phyloP scores from a whole-genome alignment of 2,797 vertebrate genomes.

The Agapornis canus region DNA sequence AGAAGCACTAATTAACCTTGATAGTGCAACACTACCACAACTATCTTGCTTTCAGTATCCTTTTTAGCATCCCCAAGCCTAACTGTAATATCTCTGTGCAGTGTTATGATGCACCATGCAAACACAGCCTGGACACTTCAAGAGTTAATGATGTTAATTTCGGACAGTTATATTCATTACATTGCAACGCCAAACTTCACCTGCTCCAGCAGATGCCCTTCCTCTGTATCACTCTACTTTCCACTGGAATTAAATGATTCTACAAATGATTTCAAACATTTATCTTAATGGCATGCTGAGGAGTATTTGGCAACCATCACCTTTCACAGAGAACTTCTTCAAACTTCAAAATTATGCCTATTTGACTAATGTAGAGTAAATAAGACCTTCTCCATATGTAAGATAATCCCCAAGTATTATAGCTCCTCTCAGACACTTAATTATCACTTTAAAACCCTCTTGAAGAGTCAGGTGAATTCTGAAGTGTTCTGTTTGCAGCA shows the following conservation, averaged over 20 bases:
- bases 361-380: neutral
- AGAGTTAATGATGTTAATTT: neutral
- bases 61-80: rapidly evolving
- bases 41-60: neutral
- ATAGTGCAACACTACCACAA: neutral
- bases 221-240: neutral
- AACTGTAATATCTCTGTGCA: neutral
- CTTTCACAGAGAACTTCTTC: neutral
- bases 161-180: neutral
- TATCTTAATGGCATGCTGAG: neutral
- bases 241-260: neutral
- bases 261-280: neutral
- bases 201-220: neutral
- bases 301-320: neutral
- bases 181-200: neutral
- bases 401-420: neutral
- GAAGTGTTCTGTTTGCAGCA: conserved; percentile 45
- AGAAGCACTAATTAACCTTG: neutral
- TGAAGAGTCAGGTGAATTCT: conserved; percentile 31
- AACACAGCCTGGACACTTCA: neutral
- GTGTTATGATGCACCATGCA: neutral
- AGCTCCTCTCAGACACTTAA: conserved; percentile 41
- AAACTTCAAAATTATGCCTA: conserved; percentile 13
- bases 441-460: conserved; percentile 42
- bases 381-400: neutral